A percentile compares a stretch with the other conserved stretches of the same genome.
These are phyloP conservation scores for Drosophila buzzatii DNA, from an alignment of 2,888 invertebrate genomes.

Conservation along the genomic window DNA sequence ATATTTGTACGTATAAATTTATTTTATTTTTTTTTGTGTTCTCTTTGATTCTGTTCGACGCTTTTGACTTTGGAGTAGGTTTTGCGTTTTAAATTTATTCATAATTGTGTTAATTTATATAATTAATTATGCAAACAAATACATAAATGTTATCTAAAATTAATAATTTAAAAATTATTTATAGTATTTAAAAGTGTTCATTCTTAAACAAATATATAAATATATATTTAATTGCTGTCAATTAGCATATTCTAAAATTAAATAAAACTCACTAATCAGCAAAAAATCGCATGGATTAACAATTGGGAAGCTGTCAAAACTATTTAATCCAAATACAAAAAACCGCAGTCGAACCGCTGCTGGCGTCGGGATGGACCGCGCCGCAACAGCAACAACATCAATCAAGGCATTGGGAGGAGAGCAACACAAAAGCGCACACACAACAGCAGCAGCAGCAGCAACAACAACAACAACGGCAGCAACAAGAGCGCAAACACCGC, in stretches of 20 bases:
- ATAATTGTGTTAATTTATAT: constrained; percentile 41
- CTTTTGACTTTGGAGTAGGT: constrained; percentile 45
- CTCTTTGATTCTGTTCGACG: constrained; percentile 44
- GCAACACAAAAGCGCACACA: constrained; percentile 76
- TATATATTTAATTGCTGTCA: constrained; percentile 7
- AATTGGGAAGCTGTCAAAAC: constrained; percentile 75
- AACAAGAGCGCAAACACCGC: constrained; percentile 81
- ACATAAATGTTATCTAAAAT: neutral
- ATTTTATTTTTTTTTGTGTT: constrained; percentile 16
- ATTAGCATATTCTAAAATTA: constrained; percentile 9
- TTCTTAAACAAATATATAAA: neutral
- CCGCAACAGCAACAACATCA: constrained; percentile 46
- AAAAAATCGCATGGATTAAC: constrained; percentile 42
- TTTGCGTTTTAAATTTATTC: constrained; percentile 59
- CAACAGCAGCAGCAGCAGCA: constrained; percentile 25
- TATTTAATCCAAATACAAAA: constrained; percentile 76
- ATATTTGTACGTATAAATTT: constrained; percentile 5
- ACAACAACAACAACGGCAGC: constrained; percentile 40
- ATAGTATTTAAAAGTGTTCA: neutral
- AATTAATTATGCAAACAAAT: constrained; percentile 32
- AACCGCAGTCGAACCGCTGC: constrained; percentile 50
- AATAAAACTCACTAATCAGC: constrained; percentile 23
- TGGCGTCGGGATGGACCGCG: constrained; percentile 9
- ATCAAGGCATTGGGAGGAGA: constrained; percentile 37
- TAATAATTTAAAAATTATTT: neutral